phyloP scores from a whole-genome alignment of 2,888 invertebrate species.

The Prenolepis imparis region DNA sequence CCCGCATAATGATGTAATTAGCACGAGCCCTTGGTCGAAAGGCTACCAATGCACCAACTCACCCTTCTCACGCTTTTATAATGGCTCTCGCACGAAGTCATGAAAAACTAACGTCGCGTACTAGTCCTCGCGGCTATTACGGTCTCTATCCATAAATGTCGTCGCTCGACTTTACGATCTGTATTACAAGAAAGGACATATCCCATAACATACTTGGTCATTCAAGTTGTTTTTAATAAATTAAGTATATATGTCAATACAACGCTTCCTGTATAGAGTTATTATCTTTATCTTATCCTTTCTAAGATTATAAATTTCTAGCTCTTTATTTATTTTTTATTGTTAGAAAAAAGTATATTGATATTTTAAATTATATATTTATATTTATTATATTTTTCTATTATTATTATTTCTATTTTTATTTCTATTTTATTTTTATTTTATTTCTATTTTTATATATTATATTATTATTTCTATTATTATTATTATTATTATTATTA shows the following conservation, averaged over 20 bases:
- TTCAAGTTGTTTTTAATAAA: not conserved
- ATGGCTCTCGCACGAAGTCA: constrained; percentile 76
- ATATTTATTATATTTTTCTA: not conserved
- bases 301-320: not conserved
- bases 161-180: constrained; percentile 63
- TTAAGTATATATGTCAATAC: not conserved
- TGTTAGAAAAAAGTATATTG: not conserved
- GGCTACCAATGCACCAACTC: constrained; percentile 71
- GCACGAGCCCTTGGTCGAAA: constrained; percentile 76
- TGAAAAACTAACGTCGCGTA: constrained; percentile 73
- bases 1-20: constrained; percentile 84
- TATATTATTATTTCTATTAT: not conserved
- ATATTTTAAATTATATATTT: no score
- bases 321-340: not conserved
- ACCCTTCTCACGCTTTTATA: constrained; percentile 78
- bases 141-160: constrained; percentile 67
- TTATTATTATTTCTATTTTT: not conserved
- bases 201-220: not conserved
- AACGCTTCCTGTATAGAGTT: not conserved
- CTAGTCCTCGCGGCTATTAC: constrained; percentile 69
- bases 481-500: not conserved
- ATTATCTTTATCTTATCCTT: not conserved
- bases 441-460: not conserved
- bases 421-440: not conserved
- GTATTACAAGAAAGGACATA: constrained; percentile 37